phyloP scores from a whole-genome alignment of 1,140 invertebrate species.

The Drosophila simulans region DNA sequence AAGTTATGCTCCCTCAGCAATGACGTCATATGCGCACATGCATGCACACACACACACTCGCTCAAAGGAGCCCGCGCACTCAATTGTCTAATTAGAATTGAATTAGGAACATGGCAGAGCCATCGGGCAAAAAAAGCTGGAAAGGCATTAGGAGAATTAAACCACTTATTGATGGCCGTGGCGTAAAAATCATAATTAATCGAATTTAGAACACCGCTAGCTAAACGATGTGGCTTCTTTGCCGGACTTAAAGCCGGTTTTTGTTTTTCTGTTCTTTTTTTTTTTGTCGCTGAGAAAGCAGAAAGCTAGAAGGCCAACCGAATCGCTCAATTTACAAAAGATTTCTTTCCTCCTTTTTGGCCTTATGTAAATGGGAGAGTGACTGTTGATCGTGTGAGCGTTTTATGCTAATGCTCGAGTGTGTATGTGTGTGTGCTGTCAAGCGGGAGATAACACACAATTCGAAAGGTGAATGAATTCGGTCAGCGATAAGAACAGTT shows the following conservation, averaged over 20 bases:
- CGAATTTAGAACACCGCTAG: conserved; percentile 76
- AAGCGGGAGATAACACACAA: conserved; percentile 49
- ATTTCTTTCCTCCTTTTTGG: conserved; percentile 56
- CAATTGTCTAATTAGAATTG: conserved; percentile 76
- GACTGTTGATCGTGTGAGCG: background rate
- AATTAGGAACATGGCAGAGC: conserved; percentile 58
- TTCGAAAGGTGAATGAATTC: conserved; percentile 74
- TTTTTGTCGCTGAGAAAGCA: conserved; percentile 54
- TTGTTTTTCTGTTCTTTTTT: conserved; percentile 27
- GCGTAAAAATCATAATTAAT: conserved; percentile 72
- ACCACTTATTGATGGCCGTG: conserved; percentile 56
- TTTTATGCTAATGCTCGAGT: conserved; percentile 58
- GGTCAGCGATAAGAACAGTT: conserved; percentile 64
- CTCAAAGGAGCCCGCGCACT: conserved; percentile 24
- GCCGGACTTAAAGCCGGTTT: conserved; percentile 45
- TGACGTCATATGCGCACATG: conserved; percentile 45
- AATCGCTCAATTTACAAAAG: conserved; percentile 45
- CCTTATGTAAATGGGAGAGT: conserved; percentile 60
- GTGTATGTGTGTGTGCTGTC: conserved; percentile 12
- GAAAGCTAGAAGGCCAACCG: conserved; percentile 24
- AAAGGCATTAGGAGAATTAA: conserved; percentile 46
- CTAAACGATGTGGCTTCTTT: conserved; percentile 52
- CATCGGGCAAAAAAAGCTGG: conserved; percentile 27
- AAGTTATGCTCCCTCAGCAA: conserved; percentile 7
- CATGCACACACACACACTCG: conserved; percentile 12